These are phyloP conservation scores for Ondatra zibethicus DNA, from an alignment of 2,113 vertebrate species.

Conservation along the genomic window DNA sequence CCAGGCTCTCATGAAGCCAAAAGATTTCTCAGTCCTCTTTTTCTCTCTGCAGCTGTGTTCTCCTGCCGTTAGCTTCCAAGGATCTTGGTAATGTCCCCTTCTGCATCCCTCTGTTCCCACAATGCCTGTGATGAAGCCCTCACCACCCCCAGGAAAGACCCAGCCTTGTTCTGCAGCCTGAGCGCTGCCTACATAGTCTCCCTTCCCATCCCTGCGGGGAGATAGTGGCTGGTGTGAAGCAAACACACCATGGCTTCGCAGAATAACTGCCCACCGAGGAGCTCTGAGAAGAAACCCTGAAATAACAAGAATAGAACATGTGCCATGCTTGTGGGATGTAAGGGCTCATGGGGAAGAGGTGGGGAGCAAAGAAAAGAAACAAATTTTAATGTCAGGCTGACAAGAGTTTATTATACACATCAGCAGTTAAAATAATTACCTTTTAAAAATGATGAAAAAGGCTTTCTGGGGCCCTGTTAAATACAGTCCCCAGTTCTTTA, in stretches of 20 bases:
- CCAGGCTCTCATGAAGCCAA: neutral
- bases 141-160: neutral
- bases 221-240: neutral
- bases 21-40: neutral
- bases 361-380: constrained; percentile 73
- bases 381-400: constrained; percentile 81
- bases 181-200: neutral
- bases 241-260: neutral
- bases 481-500: constrained; percentile 62
- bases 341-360: constrained; percentile 22
- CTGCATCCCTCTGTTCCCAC: neutral
- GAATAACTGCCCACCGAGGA: constrained; percentile 53
- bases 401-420: constrained; percentile 79
- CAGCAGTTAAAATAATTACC: constrained; percentile 78
- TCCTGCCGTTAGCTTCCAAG: neutral
- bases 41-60: neutral
- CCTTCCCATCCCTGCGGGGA: constrained; percentile 12
- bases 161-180: neutral
- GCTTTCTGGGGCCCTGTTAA: constrained; percentile 48
- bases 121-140: neutral
- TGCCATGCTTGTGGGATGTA: constrained; percentile 49
- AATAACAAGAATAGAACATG: constrained; percentile 65
- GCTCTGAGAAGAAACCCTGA: constrained; percentile 59
- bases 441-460: constrained; percentile 62
- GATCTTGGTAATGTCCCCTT: neutral